These are phyloP conservation scores for Aldabrachelys gigantea DNA, from an alignment of 2,113 vertebrate species.

Conservation along the genomic window DNA sequence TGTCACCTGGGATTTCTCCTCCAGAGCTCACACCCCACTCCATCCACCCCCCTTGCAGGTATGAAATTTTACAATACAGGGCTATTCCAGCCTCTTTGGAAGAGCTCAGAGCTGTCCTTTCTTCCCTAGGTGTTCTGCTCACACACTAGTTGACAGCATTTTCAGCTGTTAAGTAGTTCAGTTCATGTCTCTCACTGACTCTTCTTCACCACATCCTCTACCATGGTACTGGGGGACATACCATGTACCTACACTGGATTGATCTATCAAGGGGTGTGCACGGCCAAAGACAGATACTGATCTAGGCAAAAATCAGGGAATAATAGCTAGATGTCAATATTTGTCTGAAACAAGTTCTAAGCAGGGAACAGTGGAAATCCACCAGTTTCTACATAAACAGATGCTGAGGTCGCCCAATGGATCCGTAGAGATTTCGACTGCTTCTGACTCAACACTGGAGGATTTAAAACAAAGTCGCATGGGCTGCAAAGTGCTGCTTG, in stretches of 20 bases:
- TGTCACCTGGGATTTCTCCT: neutral
- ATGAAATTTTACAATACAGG: neutral
- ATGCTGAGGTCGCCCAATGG: neutral
- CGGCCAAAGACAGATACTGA: too few species aligned
- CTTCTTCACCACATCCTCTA: neutral
- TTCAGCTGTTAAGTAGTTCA: neutral
- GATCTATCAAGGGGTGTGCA: too few species aligned
- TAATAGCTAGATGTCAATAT: neutral
- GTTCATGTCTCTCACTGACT: neutral
- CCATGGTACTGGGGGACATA: neutral
- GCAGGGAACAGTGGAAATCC: neutral
- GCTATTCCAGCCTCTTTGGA: neutral
- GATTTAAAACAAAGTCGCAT: neutral
- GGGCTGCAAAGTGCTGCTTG: neutral
- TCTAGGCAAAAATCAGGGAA: neutral
- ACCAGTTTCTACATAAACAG: neutral
- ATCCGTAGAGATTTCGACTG: too few species aligned
- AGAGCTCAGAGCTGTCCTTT: accelerated
- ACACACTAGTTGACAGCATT: neutral
- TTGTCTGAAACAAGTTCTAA: neutral
- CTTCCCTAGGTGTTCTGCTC: neutral
- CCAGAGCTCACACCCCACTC: neutral
- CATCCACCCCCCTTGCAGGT: neutral
- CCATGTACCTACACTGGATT: neutral
- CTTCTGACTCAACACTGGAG: too few species aligned